Evolutionary conservation across 2,113 vertebrate genomes (phyloP).

Genomic region (Esox niger): DNA sequence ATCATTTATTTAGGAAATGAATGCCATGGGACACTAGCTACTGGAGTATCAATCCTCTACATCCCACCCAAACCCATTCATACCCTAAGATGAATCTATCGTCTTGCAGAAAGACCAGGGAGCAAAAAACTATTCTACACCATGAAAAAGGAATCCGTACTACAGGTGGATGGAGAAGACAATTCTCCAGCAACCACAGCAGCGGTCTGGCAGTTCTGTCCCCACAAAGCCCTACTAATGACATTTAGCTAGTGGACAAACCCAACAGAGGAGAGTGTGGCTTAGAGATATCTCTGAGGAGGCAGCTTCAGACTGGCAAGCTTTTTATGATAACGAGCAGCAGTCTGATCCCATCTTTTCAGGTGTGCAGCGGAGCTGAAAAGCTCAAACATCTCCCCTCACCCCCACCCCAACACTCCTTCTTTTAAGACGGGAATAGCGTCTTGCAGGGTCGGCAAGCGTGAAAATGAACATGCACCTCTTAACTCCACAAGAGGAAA

Average conservation of each 20-base stretch:
- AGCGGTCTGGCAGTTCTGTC: background rate
- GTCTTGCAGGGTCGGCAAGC: background rate
- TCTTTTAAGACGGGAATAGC: conserved; percentile 1
- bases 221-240: background rate
- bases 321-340: conserved; percentile 10
- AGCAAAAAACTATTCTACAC: background rate
- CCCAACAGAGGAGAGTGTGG: conserved; percentile 9
- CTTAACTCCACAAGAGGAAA: background rate
- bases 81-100: background rate
- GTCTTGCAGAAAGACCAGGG: background rate
- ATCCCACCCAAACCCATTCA: background rate
- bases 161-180: background rate
- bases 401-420: background rate
- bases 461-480: background rate
- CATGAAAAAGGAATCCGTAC: background rate
- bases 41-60: background rate
- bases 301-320: conserved; percentile 8
- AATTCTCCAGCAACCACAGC: background rate
- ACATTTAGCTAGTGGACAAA: background rate
- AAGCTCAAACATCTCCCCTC: conserved; percentile 13
- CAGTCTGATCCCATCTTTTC: conserved; percentile 5
- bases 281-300: conserved; percentile 13
- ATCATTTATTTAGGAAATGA: background rate
- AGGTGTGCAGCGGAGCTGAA: conserved; percentile 15
- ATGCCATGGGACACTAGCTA: background rate